Evolutionary conservation across 1,140 invertebrate species (phyloP).

Genomic region (Drosophila simulans): DNA sequence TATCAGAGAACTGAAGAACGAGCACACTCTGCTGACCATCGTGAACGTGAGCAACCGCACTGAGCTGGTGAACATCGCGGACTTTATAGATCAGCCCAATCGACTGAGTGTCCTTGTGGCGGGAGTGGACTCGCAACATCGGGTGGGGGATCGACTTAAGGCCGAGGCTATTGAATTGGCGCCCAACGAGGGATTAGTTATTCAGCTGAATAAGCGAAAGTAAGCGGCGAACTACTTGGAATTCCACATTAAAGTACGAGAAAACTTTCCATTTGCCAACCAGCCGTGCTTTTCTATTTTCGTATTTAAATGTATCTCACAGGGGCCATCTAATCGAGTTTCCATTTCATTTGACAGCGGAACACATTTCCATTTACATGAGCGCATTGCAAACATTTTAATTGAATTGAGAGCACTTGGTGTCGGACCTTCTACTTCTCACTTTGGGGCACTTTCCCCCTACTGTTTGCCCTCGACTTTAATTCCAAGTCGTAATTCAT

Average conservation of each 20-base stretch:
- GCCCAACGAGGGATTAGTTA: conserved; percentile 61
- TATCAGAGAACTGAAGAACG: conserved; percentile 72
- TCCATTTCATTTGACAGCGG: conserved; percentile 52
- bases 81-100: conserved; percentile 76
- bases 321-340: conserved; percentile 46
- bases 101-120: conserved; percentile 84
- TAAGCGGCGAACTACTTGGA: conserved; percentile 21
- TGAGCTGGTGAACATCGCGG: conserved; percentile 77
- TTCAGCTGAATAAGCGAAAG: conserved; percentile 42
- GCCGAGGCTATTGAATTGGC: conserved; percentile 37
- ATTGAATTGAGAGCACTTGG: conserved; percentile 59
- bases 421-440: conserved; percentile 24
- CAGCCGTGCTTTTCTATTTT: conserved; percentile 25
- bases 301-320: conserved; percentile 48
- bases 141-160: conserved; percentile 76
- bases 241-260: conserved; percentile 28
- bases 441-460: conserved; percentile 51
- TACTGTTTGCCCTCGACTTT: conserved; percentile 10
- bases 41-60: conserved; percentile 85
- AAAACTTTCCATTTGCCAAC: conserved; percentile 23
- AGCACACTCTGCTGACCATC: conserved; percentile 85
- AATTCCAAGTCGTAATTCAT: conserved; percentile 58
- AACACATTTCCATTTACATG: conserved; percentile 50
- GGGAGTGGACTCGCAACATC: conserved; percentile 83
- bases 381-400: conserved; percentile 48